Conservation (phyloP, 1,140 invertebrate genomes). For the Nasonia vitripennis region DNA sequence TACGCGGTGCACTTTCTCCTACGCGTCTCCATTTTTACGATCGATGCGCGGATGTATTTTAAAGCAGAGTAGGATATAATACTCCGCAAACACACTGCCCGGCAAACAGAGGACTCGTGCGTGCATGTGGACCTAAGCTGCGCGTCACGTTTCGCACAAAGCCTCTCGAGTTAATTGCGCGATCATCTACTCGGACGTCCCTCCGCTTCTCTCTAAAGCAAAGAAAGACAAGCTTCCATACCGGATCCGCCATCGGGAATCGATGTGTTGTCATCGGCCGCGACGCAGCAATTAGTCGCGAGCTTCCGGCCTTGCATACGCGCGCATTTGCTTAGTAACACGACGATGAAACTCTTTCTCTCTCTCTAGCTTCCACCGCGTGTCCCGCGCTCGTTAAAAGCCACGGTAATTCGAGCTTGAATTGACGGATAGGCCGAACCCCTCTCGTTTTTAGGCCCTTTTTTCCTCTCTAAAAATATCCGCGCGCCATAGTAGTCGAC, state of each 20-base stretch:
- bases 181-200: constrained; percentile 12
- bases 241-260: not conserved
- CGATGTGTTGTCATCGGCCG: constrained; percentile 57
- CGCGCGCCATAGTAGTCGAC: not conserved
- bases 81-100: not conserved
- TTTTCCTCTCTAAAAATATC: constrained; percentile 36
- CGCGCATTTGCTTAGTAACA: constrained; percentile 40
- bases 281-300: constrained; percentile 59
- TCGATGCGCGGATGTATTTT: not conserved
- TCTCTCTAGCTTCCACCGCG: not conserved
- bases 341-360: constrained; percentile 1
- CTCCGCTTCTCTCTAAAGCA: not conserved
- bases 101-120: not conserved
- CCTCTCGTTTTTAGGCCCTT: not conserved
- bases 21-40: not conserved
- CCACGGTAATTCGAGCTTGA: constrained; percentile 42
- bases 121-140: too few relatives aligned
- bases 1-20: not conserved
- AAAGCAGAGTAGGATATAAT: not conserved
- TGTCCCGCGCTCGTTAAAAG: constrained; percentile 35
- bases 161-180: constrained; percentile 26
- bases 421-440: constrained; percentile 39
- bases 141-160: constrained; percentile 40
- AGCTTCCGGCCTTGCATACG: constrained; percentile 29
- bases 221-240: not conserved